phyloP scores from a whole-genome alignment of 2,888 invertebrate genomes.

The Antitype chi region DNA sequence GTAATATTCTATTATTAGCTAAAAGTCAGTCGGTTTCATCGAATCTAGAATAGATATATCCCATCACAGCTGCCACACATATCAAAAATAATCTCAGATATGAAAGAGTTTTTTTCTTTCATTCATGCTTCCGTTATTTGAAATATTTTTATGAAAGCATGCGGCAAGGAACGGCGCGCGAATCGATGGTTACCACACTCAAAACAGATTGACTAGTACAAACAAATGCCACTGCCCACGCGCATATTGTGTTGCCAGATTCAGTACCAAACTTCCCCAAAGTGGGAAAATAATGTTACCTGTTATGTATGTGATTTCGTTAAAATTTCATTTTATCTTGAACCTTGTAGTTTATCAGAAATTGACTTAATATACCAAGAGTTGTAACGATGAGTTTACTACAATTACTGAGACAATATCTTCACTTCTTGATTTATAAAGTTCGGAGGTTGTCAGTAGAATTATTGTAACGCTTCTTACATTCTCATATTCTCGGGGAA shows the following conservation, averaged over 20 bases:
- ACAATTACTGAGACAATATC: not conserved
- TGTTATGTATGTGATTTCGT: not conserved
- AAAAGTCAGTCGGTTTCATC: slow-evolving; percentile 22
- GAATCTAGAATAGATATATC: slow-evolving; percentile 35
- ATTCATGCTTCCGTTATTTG: slow-evolving; percentile 48
- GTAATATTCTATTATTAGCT: slow-evolving; percentile 25
- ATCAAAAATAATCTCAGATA: slow-evolving; percentile 45
- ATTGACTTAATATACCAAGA: not conserved
- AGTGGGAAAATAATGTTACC: not conserved
- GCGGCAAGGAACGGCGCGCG: slow-evolving; percentile 47
- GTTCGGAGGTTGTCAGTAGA: not conserved
- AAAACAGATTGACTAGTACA: slow-evolving; percentile 65
- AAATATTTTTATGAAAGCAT: slow-evolving; percentile 59
- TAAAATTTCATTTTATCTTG: not conserved
- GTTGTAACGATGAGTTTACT: not conserved
- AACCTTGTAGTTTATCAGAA: not conserved
- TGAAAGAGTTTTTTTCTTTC: slow-evolving; percentile 47
- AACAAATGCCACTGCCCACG: slow-evolving; percentile 65
- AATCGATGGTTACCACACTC: slow-evolving; percentile 65
- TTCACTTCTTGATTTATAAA: not conserved
- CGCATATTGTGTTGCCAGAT: slow-evolving; percentile 50
- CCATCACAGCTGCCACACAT: slow-evolving; percentile 41
- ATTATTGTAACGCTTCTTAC: slow-evolving; percentile 16
- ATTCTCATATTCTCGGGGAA: not conserved
- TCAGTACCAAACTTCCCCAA: not conserved